A percentile compares a stretch with the other conserved stretches of the same genome.
Conservation (phyloP, 2,113 vertebrate genomes). For the Plecotus auritus region DNA sequence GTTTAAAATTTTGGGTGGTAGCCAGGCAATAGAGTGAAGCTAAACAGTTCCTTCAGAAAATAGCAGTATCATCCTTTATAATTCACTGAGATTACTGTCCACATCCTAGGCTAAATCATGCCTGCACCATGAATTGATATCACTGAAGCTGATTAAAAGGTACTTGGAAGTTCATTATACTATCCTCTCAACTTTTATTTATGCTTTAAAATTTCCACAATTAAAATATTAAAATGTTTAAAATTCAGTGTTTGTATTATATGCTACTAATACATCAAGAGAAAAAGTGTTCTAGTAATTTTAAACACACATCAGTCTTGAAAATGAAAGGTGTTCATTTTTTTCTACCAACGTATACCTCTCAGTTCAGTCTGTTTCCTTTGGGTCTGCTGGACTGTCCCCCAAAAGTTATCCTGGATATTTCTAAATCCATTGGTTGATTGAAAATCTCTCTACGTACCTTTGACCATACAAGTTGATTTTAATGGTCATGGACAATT, state of each 20-base stretch:
- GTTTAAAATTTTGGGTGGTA: background rate
- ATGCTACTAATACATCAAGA: background rate
- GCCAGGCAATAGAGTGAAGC: background rate
- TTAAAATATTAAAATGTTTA: background rate
- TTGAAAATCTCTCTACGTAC: background rate
- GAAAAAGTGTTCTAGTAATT: background rate
- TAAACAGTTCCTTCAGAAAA: slow-evolving; percentile 15
- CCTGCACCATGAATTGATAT: background rate
- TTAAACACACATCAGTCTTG: background rate
- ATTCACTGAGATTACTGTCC: background rate
- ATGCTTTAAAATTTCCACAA: background rate
- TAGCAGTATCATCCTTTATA: background rate
- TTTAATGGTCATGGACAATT: background rate
- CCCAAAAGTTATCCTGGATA: background rate
- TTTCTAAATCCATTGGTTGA: background rate
- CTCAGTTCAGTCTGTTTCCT: background rate
- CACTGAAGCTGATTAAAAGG: background rate
- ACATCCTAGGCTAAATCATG: background rate
- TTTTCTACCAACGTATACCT: background rate
- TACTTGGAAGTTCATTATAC: background rate
- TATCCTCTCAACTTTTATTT: background rate
- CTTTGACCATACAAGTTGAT: background rate
- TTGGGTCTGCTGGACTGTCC: background rate
- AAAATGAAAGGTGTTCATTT: background rate
- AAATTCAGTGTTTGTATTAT: background rate